Conservation (phyloP, 2,888 invertebrate species). For the Chymomyza procnemis region DNA sequence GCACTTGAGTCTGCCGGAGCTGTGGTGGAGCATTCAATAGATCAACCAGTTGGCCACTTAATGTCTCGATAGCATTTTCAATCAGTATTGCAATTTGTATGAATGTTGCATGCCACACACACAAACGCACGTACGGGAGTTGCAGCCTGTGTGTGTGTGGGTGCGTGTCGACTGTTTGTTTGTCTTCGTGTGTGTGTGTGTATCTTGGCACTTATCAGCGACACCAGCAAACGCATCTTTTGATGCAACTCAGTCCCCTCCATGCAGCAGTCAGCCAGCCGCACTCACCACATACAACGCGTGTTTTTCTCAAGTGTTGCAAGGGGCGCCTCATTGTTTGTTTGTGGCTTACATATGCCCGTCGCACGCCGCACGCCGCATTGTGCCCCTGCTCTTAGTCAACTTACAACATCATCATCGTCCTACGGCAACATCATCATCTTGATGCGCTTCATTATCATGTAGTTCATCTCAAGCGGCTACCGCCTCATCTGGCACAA, state of each 20-base stretch:
- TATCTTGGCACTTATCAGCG: slow-evolving; percentile 46
- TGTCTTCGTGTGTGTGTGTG: slow-evolving; percentile 6
- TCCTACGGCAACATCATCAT: too few relatives aligned
- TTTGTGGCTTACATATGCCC: slow-evolving; percentile 11
- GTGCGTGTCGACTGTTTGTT: not conserved
- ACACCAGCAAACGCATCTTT: slow-evolving; percentile 26
- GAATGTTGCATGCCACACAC: slow-evolving; percentile 40
- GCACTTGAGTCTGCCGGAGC: not conserved
- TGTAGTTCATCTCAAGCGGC: not conserved
- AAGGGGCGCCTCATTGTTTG: slow-evolving; percentile 46
- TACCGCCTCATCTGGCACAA: slow-evolving; percentile 5
- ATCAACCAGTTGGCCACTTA: slow-evolving; percentile 49
- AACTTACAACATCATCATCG: too few relatives aligned
- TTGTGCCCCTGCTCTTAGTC: too few relatives aligned
- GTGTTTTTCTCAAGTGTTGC: slow-evolving; percentile 49
- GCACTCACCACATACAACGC: slow-evolving; percentile 42
- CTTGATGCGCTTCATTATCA: too few relatives aligned
- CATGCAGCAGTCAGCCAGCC: too few relatives aligned
- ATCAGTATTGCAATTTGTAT: slow-evolving; percentile 48
- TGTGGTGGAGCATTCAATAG: not conserved
- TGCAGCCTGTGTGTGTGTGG: not conserved
- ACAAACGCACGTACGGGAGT: not conserved
- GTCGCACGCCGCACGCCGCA: not conserved
- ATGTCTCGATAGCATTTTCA: slow-evolving; percentile 66
- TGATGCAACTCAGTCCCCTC: slow-evolving; percentile 24